phyloP scores from a whole-genome alignment of 2,888 invertebrate species.

The Mantis religiosa region DNA sequence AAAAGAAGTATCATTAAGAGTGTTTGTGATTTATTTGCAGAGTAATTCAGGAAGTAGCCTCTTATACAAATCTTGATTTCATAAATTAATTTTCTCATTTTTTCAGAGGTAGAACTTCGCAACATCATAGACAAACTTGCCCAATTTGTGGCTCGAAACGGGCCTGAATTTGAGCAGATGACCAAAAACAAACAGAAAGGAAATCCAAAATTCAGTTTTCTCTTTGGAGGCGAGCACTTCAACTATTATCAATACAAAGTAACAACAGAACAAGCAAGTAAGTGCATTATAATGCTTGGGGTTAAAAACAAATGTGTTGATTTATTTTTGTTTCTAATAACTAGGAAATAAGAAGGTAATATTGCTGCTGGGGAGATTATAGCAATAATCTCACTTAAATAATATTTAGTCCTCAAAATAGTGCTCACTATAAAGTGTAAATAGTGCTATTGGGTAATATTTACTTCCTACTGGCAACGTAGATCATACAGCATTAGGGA shows the following conservation, averaged over 20 bases:
- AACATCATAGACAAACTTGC: constrained; percentile 98
- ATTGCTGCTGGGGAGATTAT: too few species aligned
- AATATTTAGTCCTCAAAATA: too few species aligned
- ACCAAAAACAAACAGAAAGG: constrained; percentile 97
- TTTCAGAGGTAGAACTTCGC: constrained; percentile 82
- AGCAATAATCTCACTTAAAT: neutral
- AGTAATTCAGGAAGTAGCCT: too few species aligned
- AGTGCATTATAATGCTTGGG: constrained; percentile 45
- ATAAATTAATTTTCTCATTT: neutral
- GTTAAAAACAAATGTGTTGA: too few species aligned
- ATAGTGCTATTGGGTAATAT: too few species aligned
- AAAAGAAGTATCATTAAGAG: too few species aligned
- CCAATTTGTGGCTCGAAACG: constrained; percentile 97
- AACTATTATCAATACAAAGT: constrained; percentile 97
- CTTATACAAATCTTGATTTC: neutral
- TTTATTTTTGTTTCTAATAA: too few species aligned
- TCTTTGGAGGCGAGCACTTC: constrained; percentile 93
- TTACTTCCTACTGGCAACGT: too few species aligned
- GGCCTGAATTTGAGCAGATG: constrained; percentile 98
- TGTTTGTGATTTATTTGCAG: too few species aligned
- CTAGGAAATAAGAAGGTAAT: too few species aligned
- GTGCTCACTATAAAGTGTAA: too few species aligned
- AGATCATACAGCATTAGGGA: too few species aligned
- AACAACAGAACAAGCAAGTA: constrained; percentile 89
- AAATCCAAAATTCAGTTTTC: constrained; percentile 94